Evolutionary conservation across 2,113 vertebrate genomes (phyloP), one percentile per base, ranked within the genome.

Genomic region (Cynoglossus semilaevis): DNA sequence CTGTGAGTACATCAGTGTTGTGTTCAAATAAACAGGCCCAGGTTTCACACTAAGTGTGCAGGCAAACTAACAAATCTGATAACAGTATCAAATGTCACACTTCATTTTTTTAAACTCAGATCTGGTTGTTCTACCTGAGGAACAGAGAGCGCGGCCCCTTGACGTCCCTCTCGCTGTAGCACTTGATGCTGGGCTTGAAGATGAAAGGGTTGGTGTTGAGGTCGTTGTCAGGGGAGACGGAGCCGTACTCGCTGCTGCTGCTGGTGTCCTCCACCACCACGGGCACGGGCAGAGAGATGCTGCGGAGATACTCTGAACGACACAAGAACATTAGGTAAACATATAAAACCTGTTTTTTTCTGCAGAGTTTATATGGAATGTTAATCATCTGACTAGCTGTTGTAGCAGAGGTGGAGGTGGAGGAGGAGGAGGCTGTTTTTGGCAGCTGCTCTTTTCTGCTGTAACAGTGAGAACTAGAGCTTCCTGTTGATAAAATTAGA

Each of bases 191-290:
- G 61, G 92, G 88, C 87, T 96, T 98, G 86, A 99, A 98, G 59
- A 90, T 90, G 85, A 98, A 98, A 38, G 95, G 96, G 84, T 98
- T 96, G 46, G 84, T 88, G 88, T 94, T 95, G 63, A 97, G 86
- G 70, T 99, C 97, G 0, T 93, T 96, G 86, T 99, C 97, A 1
- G 96, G 96, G 19, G 97, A 99, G 64, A 98, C 95, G 0, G 97
- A 99, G 65, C 96, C 95, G 3, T 97, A 98, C 79, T 99, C 97
- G 0, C 97, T 98, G 89, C 96, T 98, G 89, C 96, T 98, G 88
- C 97, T 99, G 8, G 91, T 91, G 81, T 98, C 96, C 83, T 99
- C 97, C 38, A 98, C 94, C 80, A 98, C 91, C 61, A 99, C 96
- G 0, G 97, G 96, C 3, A 99, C 96, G 0, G 97, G 97, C 72